Evolutionary conservation across 2,797 vertebrate genomes (phyloP).

Genomic region (Coilia nasus): DNA sequence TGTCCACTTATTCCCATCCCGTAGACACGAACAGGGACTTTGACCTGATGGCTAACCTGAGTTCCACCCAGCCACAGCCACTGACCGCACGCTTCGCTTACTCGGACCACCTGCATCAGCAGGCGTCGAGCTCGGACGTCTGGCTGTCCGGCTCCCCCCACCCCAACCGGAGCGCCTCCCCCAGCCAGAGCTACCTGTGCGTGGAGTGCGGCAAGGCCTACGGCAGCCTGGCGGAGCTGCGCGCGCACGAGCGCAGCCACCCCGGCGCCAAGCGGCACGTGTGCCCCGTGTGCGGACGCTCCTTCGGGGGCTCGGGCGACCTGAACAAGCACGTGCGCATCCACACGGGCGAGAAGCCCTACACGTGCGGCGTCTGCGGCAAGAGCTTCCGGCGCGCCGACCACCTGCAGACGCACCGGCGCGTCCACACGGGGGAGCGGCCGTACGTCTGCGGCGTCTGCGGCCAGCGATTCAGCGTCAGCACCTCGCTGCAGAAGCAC

Average conservation of each 20-base stretch:
- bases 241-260: not conserved
- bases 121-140: not conserved
- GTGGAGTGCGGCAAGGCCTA: not conserved
- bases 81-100: not conserved
- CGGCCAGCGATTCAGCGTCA: slow-evolving; percentile 56
- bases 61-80: not conserved
- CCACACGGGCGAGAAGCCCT: slow-evolving; percentile 42
- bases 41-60: not conserved
- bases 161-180: not conserved
- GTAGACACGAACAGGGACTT: not conserved
- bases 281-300: not conserved
- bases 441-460: slow-evolving; percentile 56
- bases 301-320: not conserved
- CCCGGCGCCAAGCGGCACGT: not conserved
- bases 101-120: not conserved
- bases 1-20: not conserved
- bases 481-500: slow-evolving; percentile 57
- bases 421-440: slow-evolving; percentile 57
- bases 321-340: slow-evolving; percentile 7
- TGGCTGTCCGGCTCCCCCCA: not conserved
- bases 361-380: slow-evolving; percentile 52
- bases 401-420: slow-evolving; percentile 54
- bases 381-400: slow-evolving; percentile 54
- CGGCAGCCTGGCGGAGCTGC: not conserved
- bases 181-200: not conserved